Percentiles rank a stretch among this genome's conserved stretches.
phyloP scores from a whole-genome alignment of 2,797 vertebrate species.

The Gephyroberyx darwinii region DNA sequence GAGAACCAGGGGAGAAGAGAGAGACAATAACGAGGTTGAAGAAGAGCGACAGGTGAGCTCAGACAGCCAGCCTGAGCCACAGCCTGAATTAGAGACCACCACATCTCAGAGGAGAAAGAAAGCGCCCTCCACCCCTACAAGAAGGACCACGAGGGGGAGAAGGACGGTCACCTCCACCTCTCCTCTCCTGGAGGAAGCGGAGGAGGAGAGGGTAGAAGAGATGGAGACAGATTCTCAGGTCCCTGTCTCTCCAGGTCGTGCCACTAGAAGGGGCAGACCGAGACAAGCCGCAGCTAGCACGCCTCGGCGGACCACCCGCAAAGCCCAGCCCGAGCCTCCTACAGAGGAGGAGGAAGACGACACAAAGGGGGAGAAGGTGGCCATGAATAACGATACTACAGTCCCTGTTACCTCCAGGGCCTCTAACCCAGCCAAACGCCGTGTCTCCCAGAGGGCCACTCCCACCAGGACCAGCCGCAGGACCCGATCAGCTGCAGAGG shows the following conservation, averaged over 20 bases:
- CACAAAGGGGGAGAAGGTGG: conserved; percentile 47
- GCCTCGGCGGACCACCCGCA: conserved; percentile 81
- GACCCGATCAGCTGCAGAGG: conserved; percentile 24
- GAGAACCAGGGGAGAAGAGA: background rate
- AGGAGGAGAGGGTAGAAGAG: conserved; percentile 35
- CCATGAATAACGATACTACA: conserved; percentile 8
- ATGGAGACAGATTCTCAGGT: conserved; percentile 28
- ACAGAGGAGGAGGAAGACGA: conserved; percentile 42
- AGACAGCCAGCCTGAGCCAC: conserved; percentile 32
- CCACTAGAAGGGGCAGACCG: conserved; percentile 73
- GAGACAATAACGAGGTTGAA: background rate
- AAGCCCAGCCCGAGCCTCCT: conserved; percentile 44
- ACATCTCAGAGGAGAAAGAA: conserved; percentile 50
- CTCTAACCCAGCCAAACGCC: conserved; percentile 58
- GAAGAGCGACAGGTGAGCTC: conserved; percentile 19
- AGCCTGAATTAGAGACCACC: conserved; percentile 30
- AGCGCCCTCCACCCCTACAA: conserved; percentile 63
- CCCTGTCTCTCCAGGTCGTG: conserved; percentile 71
- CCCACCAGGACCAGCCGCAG: conserved; percentile 56
- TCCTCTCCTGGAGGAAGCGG: conserved; percentile 46
- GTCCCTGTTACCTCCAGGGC: conserved; percentile 32
- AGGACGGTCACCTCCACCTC: conserved; percentile 67
- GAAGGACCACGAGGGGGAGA: conserved; percentile 61
- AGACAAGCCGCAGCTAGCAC: conserved; percentile 60
- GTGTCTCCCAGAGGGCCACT: conserved; percentile 53